phyloP scores from a whole-genome alignment of 2,888 invertebrate genomes.

The Apodemia hepburni region DNA sequence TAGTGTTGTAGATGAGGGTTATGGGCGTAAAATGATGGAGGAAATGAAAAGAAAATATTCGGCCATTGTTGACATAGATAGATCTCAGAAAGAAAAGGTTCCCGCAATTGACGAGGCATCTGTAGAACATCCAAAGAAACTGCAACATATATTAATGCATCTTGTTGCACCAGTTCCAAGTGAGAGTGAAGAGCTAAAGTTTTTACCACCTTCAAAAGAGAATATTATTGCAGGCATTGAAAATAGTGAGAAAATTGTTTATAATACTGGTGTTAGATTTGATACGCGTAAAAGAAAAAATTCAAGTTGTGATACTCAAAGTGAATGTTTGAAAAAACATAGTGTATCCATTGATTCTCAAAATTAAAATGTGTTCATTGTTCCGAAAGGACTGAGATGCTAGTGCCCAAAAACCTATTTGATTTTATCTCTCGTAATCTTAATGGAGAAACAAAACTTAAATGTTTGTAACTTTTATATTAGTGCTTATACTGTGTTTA shows the following conservation, averaged over 20 bases:
- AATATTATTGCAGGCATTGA: slow-evolving; percentile 70
- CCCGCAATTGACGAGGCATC: slow-evolving; percentile 56
- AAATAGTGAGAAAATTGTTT: slow-evolving; percentile 69
- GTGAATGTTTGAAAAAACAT: slow-evolving; percentile 57
- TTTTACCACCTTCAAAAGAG: slow-evolving; percentile 68
- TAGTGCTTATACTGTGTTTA: slow-evolving; percentile 7
- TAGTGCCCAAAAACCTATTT: slow-evolving; percentile 5
- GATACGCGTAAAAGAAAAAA: slow-evolving; percentile 66
- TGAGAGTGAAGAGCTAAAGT: slow-evolving; percentile 60
- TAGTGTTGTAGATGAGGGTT: slow-evolving; percentile 87
- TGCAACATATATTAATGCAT: slow-evolving; percentile 87
- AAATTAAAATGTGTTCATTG: slow-evolving; percentile 15
- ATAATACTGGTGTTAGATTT: slow-evolving; percentile 65
- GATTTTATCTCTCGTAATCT: not conserved
- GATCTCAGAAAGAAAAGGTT: slow-evolving; percentile 47
- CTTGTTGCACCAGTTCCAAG: slow-evolving; percentile 68
- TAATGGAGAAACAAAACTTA: not conserved
- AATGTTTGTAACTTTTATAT: slow-evolving; percentile 1
- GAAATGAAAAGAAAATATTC: slow-evolving; percentile 91
- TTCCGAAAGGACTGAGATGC: slow-evolving; percentile 3
- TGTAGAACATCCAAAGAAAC: slow-evolving; percentile 85
- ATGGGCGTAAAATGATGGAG: slow-evolving; percentile 85
- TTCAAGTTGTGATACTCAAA: slow-evolving; percentile 45
- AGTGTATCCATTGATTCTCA: slow-evolving; percentile 37
- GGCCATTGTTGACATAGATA: slow-evolving; percentile 81